phyloP scores from a whole-genome alignment of 2,888 invertebrate species.

The Lycocerus yunnanus region DNA sequence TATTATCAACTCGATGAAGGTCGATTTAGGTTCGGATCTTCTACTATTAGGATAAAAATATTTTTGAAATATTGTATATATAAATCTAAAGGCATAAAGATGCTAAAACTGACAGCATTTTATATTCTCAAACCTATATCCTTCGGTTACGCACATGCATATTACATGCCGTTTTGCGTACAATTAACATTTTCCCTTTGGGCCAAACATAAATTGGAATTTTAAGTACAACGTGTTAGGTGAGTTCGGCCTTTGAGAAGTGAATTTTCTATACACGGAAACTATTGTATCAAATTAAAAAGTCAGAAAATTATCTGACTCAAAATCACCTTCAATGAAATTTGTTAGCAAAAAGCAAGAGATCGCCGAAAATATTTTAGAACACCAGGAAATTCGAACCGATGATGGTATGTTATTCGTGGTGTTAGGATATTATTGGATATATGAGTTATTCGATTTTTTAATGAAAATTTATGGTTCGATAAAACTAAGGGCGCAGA shows the following conservation, averaged over 20 bases:
- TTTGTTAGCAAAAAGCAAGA: no score
- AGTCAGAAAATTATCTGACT: no score
- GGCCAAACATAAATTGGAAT: not conserved
- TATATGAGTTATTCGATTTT: not conserved
- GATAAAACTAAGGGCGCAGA: constrained; percentile 13
- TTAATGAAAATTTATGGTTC: constrained; percentile 11
- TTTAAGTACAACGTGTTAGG: not conserved
- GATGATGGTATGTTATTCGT: no score
- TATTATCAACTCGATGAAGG: no score
- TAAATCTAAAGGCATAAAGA: not conserved
- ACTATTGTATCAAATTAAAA: no score
- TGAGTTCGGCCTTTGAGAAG: not conserved
- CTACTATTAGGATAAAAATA: not conserved
- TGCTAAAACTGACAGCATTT: not conserved
- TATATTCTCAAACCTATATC: not conserved
- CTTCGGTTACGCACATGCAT: not conserved
- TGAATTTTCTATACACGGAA: no score
- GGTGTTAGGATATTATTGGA: not conserved
- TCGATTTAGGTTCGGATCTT: no score
- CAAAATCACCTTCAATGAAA: no score
- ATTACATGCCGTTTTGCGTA: not conserved
- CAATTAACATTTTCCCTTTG: not conserved
- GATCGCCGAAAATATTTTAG: no score
- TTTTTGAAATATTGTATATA: not conserved
- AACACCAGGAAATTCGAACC: no score